Evolutionary conservation across 2,888 invertebrate genomes (phyloP).

Genomic region (Heliconius ismenius): DNA sequence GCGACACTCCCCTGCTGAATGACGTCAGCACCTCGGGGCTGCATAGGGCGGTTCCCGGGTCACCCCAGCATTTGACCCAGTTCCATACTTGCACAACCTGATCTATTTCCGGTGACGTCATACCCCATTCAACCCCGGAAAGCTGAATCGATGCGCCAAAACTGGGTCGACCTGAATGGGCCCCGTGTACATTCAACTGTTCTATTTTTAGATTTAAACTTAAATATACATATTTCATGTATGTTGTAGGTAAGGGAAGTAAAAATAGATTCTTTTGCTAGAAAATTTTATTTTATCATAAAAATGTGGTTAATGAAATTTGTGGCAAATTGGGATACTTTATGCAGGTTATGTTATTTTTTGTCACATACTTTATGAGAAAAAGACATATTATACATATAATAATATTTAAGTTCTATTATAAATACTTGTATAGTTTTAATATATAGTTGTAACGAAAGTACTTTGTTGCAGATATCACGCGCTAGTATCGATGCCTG

Average conservation of each 20-base stretch:
- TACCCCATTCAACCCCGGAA: constrained; percentile 71
- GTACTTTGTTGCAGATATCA: constrained; percentile 88
- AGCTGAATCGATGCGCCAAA: constrained; percentile 75
- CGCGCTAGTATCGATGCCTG: constrained; percentile 99
- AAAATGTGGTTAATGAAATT: not conserved
- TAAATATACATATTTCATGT: constrained; percentile 46
- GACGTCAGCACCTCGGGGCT: constrained; percentile 41
- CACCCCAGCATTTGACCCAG: constrained; percentile 59
- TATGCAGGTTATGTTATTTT: not conserved
- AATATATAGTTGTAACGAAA: not conserved
- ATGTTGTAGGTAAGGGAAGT: constrained; percentile 47
- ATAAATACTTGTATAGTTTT: not conserved
- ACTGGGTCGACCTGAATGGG: constrained; percentile 76
- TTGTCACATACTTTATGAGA: too few species aligned
- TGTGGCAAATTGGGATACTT: not conserved
- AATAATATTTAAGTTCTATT: not conserved
- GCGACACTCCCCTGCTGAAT: constrained; percentile 38
- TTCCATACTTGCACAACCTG: constrained; percentile 71
- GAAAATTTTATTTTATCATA: not conserved
- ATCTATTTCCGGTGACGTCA: constrained; percentile 77
- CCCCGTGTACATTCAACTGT: constrained; percentile 65
- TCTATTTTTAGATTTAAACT: constrained; percentile 65
- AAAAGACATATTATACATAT: too few species aligned
- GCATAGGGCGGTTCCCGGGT: constrained; percentile 54
- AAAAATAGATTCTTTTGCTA: not conserved